Percentiles rank a stretch among this genome's conserved stretches.
Conservation (phyloP, 2,113 vertebrate species). For the Neopipo cinnamomea region DNA sequence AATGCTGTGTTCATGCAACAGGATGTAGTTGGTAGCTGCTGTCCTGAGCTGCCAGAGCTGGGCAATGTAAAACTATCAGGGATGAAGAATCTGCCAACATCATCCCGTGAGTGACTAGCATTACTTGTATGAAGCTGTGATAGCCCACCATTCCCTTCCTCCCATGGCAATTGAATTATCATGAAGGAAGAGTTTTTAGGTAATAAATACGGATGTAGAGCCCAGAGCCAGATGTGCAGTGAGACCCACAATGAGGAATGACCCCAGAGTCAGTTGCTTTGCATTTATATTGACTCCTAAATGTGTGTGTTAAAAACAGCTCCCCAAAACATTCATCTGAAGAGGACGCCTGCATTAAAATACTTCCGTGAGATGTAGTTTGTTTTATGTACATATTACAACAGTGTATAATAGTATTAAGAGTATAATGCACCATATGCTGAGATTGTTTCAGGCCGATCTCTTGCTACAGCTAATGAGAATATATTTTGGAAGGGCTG, state of each 20-base stretch:
- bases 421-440: neutral
- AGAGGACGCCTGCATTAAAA: neutral
- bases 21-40: neutral
- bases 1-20: neutral
- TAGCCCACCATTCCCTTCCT: neutral
- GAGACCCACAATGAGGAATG: neutral
- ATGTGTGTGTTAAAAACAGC: neutral
- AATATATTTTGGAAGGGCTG: neutral
- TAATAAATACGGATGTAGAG: neutral
- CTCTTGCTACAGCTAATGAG: neutral
- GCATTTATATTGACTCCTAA: neutral
- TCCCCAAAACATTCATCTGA: neutral
- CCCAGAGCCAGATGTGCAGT: neutral
- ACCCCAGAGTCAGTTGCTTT: neutral
- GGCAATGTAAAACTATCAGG: neutral
- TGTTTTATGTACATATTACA: neutral
- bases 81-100: neutral
- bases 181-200: neutral
- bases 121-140: neutral
- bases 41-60: neutral
- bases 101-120: neutral
- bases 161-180: neutral
- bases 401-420: neutral
- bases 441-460: slow-evolving; percentile 1
- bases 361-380: neutral